Conservation (phyloP, 2,113 vertebrate species). For the Campylomormyrus tamandua region DNA sequence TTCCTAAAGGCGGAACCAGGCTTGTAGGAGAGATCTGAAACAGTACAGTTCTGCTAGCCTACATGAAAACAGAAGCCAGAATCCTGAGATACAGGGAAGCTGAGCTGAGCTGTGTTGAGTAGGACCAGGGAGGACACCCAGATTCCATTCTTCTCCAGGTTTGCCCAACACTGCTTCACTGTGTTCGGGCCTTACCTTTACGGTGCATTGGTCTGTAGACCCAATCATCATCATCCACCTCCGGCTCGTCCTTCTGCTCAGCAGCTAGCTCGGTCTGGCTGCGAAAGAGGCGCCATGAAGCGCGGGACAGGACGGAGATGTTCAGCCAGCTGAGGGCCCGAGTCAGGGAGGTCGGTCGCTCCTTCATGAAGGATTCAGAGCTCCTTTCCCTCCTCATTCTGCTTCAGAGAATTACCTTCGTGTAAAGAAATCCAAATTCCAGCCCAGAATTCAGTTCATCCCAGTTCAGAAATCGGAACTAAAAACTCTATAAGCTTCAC, state of each 20-base stretch:
- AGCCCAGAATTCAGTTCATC: neutral
- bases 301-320: constrained; percentile 78
- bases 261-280: constrained; percentile 78
- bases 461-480: neutral
- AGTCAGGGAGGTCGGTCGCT: constrained; percentile 71
- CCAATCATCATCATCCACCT: constrained; percentile 71
- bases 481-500: too few relatives aligned
- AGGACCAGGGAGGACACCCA: neutral
- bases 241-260: constrained; percentile 43
- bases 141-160: neutral
- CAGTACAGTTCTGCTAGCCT: neutral
- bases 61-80: neutral
- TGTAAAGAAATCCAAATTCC: neutral
- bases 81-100: neutral
- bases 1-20: neutral
- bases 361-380: constrained; percentile 67
- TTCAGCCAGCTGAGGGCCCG: constrained; percentile 88
- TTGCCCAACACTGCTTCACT: neutral
- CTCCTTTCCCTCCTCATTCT: constrained; percentile 81
- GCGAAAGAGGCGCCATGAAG: constrained; percentile 80
- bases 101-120: neutral
- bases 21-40: neutral
- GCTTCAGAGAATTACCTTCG: constrained; percentile 2
- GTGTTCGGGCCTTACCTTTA: constrained; percentile 69
- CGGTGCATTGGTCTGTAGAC: constrained; percentile 72